Percentiles rank a stretch among this genome's conserved stretches.
Conservation (phyloP, 2,113 vertebrate species). For the Neotoma lepida region DNA sequence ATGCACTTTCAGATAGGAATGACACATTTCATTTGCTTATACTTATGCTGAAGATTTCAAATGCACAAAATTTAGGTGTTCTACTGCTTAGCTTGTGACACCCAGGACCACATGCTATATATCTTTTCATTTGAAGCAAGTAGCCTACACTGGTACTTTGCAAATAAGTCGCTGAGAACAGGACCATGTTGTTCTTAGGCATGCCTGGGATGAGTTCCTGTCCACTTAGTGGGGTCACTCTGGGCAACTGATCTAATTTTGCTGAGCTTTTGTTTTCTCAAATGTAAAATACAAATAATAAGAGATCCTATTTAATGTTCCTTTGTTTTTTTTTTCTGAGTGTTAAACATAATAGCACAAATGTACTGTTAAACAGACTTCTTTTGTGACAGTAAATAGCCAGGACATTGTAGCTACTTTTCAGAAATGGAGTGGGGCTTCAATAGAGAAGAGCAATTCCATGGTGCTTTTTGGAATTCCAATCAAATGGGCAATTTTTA, state of each 20-base stretch:
- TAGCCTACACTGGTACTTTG: not conserved
- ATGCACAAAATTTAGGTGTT: not conserved
- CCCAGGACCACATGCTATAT: not conserved
- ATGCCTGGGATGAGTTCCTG: not conserved
- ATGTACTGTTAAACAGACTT: not conserved
- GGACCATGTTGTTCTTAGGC: not conserved
- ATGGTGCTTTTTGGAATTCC: not conserved
- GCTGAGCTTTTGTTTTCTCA: not conserved
- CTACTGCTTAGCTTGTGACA: not conserved
- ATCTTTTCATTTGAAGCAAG: slow-evolving; percentile 8
- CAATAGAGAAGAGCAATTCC: slow-evolving; percentile 11
- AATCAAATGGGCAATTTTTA: not conserved
- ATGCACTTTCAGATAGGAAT: not conserved
- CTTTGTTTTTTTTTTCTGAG: not conserved
- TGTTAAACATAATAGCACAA: slow-evolving; percentile 11
- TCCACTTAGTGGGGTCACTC: not conserved
- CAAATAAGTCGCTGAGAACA: not conserved
- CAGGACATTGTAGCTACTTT: not conserved
- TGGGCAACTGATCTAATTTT: not conserved
- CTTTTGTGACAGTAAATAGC: not conserved
- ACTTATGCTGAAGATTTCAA: not conserved
- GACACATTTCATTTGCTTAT: not conserved
- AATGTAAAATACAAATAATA: slow-evolving; percentile 6
- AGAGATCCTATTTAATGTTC: not conserved
- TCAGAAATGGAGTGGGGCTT: not conserved